Evolutionary conservation across 2,113 vertebrate species (phyloP).

Genomic region (Strigops habroptila): DNA sequence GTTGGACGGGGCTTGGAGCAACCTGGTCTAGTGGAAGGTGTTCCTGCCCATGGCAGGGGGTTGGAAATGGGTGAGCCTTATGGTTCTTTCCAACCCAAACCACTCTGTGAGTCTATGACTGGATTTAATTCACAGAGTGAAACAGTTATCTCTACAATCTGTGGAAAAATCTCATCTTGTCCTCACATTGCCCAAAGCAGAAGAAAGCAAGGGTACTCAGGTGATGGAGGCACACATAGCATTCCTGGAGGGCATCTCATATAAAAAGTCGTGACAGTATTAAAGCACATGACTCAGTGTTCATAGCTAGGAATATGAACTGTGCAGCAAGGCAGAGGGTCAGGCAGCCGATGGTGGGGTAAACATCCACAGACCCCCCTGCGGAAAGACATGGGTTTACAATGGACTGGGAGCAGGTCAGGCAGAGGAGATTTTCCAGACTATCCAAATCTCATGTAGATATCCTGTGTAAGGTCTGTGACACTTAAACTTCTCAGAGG

Average conservation of each 20-base stretch:
- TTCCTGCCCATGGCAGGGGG: no score
- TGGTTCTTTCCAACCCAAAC: not conserved
- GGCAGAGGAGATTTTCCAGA: not conserved
- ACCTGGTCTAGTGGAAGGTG: no score
- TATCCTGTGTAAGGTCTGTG: not conserved
- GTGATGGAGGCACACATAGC: fast-evolving
- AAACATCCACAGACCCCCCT: no score
- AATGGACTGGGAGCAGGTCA: fast-evolving
- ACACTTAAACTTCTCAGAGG: not conserved
- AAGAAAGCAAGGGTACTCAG: not conserved
- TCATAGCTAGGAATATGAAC: not conserved
- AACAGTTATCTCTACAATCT: not conserved
- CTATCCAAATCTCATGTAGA: not conserved
- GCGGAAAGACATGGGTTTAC: not conserved
- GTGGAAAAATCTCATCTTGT: not conserved
- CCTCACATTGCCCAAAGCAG: not conserved
- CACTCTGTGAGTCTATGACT: not conserved
- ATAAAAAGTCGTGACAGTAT: not conserved
- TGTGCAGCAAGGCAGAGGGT: not conserved
- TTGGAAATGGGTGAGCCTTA: not conserved
- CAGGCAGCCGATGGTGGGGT: not conserved
- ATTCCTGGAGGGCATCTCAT: not conserved
- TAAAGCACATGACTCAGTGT: not conserved
- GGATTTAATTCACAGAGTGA: not conserved
- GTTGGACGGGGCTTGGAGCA: no score